Base-by-base conservation (phyloP, 2,113 vertebrate species). In the Indicator maculatus region DNA sequence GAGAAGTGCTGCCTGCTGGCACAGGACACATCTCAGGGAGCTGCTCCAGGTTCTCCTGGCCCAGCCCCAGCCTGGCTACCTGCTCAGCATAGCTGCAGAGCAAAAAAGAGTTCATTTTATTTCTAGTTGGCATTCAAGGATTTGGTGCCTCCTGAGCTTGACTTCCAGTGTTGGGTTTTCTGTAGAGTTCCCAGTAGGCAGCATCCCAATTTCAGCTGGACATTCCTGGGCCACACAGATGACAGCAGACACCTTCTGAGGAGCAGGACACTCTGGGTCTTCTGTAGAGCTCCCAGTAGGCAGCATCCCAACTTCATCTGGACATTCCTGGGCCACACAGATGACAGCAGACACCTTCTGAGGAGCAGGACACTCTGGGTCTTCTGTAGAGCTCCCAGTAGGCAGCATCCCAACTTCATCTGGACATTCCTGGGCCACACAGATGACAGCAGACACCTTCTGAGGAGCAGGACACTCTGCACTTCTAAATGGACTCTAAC, bases 61-160 rank as follows among this genome's bases (percentile, higher is more conserved):
- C 20, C 20, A 13, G 41, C n/a, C 8, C 3, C 4, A 27, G 26
- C 72, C 18, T 3, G 77, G 24, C 69, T 30, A 5, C 55, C 52
- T 21, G n/a, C 2, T 6, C 2, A 70, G 93, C 90, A 94, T 56
- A 87, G 76, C 93, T 85, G 76, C 59, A 69, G 74, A 81, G 21
- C 17, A 26, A 24, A 3, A 30, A 9, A 81, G 94, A 89, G 89
- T 88, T 95, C 74, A 90, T 96, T 95, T 77, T 96, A 97, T 93
- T 95, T 81, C 94, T 87, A 79, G 93, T 94, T 94, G 88, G 75
- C 82, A 80, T 97, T 95, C 96, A 92, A 79, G 66, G 94, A 7
- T 94, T 96, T 86, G 92, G 96, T 84, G 94, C 97, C 96, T 96
- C 71, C 33, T 94, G 91, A 93, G 95, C 93, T 93, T 87, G 92